Evolutionary conservation across 2,888 invertebrate species (phyloP), one percentile per base, ranked within the genome.

Genomic region (Clanis bilineata): DNA sequence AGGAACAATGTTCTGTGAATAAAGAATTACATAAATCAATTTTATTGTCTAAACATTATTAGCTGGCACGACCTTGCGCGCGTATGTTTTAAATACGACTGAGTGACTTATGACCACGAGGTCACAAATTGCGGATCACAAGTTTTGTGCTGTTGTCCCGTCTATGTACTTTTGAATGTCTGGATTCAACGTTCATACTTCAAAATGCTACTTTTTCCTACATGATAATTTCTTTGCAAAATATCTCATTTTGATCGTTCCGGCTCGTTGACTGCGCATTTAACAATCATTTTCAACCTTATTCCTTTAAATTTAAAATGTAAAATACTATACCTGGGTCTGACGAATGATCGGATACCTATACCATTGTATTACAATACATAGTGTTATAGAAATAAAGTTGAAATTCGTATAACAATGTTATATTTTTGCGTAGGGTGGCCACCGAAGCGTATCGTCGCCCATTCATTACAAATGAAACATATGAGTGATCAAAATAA

Each of bases 341-440:
- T 10, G 18, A 41, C 36, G 10, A 56, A 44, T 18, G 10, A 44
- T 36, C 12, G 23, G 21, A n/a, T 10, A 5, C 2, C 25, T 22
- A 41, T 39, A 36, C 47, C 36, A 12, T 5, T 21, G 55, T 36
- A 55, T 32, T 45, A 1, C 3, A 57, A 21, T 59, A 64, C 12
- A 9, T 25, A 4, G 67, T 71, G 43, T 56, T 22, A 44, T 21
- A 57, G 9, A 9, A 51, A 45, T 54, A 59, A 58, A 61, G 72
- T 66, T 51, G 47, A 32, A 58, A 68, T 56, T 60, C 3, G 6
- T 15, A 3, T 18, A 10, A 4, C n/a, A 28, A 3, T 25, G n/a
- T 32, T n/a, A 22, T 58, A 64, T 64, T 72, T 72, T 71, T 61
- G 68, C 68, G 63, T 82, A 77, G 88, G 88, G 88, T 88, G 87